Evolutionary conservation across 2,113 vertebrate genomes (phyloP).

Genomic region (Casuarius casuarius): DNA sequence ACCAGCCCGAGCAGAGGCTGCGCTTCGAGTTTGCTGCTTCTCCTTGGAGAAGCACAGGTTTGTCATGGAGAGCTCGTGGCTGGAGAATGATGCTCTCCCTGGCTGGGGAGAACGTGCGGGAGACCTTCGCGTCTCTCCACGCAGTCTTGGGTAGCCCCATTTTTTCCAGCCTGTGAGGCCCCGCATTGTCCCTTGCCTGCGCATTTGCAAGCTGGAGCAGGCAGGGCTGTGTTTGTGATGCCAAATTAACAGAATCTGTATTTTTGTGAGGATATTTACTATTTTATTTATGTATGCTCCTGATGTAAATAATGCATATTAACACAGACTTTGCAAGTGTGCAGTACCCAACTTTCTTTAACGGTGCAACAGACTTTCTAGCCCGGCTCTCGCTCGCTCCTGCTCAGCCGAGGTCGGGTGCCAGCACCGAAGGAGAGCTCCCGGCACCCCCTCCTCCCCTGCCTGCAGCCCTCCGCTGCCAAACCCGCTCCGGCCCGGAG

Average conservation of each 20-base stretch:
- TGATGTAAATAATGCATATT: constrained; percentile 37
- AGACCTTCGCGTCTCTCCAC: not conserved
- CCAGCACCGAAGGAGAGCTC: not conserved
- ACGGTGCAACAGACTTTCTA: fast-evolving
- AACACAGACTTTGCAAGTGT: not conserved
- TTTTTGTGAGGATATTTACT: constrained; percentile 25
- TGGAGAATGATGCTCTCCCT: not conserved
- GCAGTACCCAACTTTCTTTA: not conserved
- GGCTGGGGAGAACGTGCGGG: not conserved
- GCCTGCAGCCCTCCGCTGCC: not conserved
- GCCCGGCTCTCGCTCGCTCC: not conserved
- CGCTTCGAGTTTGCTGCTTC: not conserved
- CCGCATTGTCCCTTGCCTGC: fast-evolving
- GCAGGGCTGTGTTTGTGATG: fast-evolving
- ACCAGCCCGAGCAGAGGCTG: not conserved
- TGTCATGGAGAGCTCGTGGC: not conserved
- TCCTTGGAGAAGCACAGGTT: not conserved
- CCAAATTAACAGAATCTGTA: not conserved
- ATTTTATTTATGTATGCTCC: constrained; percentile 53
- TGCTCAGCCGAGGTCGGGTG: fast-evolving
- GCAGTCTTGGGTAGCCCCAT: not conserved
- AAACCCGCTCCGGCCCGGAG: not conserved
- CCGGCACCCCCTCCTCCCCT: not conserved
- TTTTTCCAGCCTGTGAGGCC: not conserved
- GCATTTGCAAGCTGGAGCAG: not conserved